Evolutionary conservation across 2,888 invertebrate species (phyloP).

Genomic region (Carpatolechia fugitivella): DNA sequence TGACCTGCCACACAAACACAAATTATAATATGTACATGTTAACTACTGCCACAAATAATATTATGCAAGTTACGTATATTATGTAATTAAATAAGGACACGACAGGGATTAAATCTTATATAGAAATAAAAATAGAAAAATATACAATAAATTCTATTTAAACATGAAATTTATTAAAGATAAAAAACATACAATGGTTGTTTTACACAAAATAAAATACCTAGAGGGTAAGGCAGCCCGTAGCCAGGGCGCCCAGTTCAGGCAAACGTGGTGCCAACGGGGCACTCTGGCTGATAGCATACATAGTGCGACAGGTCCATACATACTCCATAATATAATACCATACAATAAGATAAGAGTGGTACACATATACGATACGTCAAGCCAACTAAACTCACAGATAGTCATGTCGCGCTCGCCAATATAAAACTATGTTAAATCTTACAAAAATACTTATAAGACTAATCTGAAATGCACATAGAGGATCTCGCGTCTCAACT

Average conservation of each 20-base stretch:
- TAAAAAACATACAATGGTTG: slow-evolving; percentile 76
- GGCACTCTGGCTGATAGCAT: slow-evolving; percentile 41
- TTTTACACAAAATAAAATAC: slow-evolving; percentile 78
- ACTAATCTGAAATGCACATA: slow-evolving; percentile 78
- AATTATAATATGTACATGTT: slow-evolving; percentile 58
- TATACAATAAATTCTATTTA: slow-evolving; percentile 78
- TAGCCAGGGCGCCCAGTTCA: slow-evolving; percentile 41
- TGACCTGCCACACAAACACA: slow-evolving; percentile 66
- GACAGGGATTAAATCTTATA: slow-evolving; percentile 55
- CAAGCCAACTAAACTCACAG: slow-evolving; percentile 75
- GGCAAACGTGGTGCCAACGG: slow-evolving; percentile 37
- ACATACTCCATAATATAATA: slow-evolving; percentile 76
- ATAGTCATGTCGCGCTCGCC: slow-evolving; percentile 76
- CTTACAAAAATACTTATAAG: slow-evolving; percentile 79
- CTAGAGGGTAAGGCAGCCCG: slow-evolving; percentile 61
- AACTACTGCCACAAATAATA: slow-evolving; percentile 75
- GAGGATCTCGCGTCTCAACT: slow-evolving; percentile 75
- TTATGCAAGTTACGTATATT: slow-evolving; percentile 56
- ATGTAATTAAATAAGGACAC: slow-evolving; percentile 69
- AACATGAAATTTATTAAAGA: slow-evolving; percentile 79
- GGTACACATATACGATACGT: slow-evolving; percentile 76
- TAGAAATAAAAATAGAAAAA: slow-evolving; percentile 75
- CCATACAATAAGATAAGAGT: slow-evolving; percentile 70
- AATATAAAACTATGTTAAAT: slow-evolving; percentile 75
- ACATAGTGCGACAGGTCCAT: slow-evolving; percentile 73